These are phyloP conservation scores for Cariama cristata DNA, from an alignment of 2,113 vertebrate genomes.

Conservation along the genomic window DNA sequence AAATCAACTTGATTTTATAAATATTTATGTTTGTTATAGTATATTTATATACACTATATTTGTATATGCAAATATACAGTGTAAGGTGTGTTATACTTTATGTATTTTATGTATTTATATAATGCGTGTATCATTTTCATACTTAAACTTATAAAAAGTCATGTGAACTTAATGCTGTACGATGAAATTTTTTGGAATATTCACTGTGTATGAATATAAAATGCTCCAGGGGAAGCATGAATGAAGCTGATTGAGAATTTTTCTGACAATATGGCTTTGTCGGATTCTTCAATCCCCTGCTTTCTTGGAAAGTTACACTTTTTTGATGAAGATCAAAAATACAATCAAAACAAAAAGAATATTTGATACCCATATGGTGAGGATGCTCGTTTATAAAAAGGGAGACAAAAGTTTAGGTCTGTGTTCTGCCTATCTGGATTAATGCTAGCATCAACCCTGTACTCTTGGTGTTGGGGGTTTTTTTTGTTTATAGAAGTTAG, in stretches of 20 bases:
- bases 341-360: not conserved
- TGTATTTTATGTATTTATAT: not conserved
- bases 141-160: not conserved
- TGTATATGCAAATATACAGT: not conserved
- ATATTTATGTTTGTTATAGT: constrained; percentile 24
- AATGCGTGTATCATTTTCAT: not conserved
- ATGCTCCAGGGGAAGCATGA: not conserved
- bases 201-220: not conserved
- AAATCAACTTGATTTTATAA: constrained; percentile 36
- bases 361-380: not conserved
- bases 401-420: not conserved
- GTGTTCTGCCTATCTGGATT: not conserved
- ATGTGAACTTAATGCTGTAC: not conserved
- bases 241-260: not conserved
- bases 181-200: not conserved
- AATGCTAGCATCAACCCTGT: not conserved
- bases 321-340: not conserved
- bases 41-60: not conserved
- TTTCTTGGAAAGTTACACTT: not conserved
- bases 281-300: not conserved
- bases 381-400: not conserved
- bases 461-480: not conserved
- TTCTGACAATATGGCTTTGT: not conserved
- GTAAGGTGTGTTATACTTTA: not conserved
- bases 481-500: not conserved